phyloP scores from a whole-genome alignment of 1,140 invertebrate species.

The Drosophila elegans region DNA sequence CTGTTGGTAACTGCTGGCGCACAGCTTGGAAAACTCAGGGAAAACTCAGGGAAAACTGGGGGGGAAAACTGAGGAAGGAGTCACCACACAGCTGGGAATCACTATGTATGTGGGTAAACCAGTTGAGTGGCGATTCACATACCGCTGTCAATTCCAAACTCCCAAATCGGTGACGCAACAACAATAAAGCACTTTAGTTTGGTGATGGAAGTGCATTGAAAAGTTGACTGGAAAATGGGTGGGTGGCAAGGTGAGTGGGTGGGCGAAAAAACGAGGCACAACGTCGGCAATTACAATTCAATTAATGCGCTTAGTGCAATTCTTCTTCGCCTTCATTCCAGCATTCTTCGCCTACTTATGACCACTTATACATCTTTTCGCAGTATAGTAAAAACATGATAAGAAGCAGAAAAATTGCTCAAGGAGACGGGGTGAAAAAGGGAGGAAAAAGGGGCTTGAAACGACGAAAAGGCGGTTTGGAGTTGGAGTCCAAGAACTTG shows the following conservation, averaged over 20 bases:
- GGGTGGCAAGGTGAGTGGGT: conserved; percentile 2
- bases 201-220: not conserved
- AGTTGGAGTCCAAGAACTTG: conserved; percentile 65
- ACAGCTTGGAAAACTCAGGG: conserved; percentile 57
- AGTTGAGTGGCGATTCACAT: conserved; percentile 45
- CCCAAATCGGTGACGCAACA: conserved; percentile 47
- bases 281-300: conserved; percentile 77
- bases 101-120: conserved; percentile 40
- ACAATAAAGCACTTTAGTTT: conserved; percentile 12
- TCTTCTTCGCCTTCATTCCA: conserved; percentile 20
- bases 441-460: not conserved
- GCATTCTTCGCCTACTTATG: conserved; percentile 17
- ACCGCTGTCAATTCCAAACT: conserved; percentile 35
- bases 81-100: conserved; percentile 27
- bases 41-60: conserved; percentile 31
- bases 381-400: conserved; percentile 78
- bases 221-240: conserved; percentile 5
- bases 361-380: conserved; percentile 49
- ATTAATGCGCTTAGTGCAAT: conserved; percentile 79
- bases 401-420: conserved; percentile 45
- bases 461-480: not conserved
- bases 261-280: conserved; percentile 9
- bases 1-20: conserved; percentile 28
- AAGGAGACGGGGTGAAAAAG: conserved; percentile 4
- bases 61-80: conserved; percentile 3